Percentiles rank a stretch among this genome's conserved stretches.
phyloP scores from a whole-genome alignment of 2,888 invertebrate species.

The Coenonympha glycerion region DNA sequence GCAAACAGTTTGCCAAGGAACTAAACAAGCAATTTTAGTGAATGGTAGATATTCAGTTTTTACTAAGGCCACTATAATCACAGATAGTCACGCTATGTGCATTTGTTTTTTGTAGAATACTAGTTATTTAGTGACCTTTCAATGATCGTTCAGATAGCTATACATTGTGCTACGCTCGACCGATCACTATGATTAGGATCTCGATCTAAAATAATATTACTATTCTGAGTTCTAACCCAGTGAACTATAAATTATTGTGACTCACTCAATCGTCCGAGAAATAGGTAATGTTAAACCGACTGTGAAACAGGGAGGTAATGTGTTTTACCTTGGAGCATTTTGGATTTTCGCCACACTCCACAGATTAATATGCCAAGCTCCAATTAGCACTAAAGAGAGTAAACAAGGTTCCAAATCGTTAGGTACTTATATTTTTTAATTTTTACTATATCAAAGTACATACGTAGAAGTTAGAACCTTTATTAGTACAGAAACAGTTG shows the following conservation, averaged over 20 bases:
- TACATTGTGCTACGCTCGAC: background rate
- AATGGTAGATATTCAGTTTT: background rate
- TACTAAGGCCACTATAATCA: background rate
- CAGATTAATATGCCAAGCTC: too few species aligned
- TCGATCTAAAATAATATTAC: constrained; percentile 11
- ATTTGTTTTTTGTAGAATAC: background rate
- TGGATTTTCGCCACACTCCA: too few species aligned
- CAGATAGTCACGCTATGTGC: background rate
- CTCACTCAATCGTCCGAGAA: constrained; percentile 11
- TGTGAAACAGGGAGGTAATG: background rate
- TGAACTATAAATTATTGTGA: constrained; percentile 23
- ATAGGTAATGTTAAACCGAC: background rate
- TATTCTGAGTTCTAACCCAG: constrained; percentile 22
- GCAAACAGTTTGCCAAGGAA: background rate
- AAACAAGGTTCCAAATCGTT: too few species aligned
- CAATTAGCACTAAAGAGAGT: too few species aligned
- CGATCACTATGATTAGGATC: constrained; percentile 9
- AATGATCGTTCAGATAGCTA: background rate
- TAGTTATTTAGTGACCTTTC: background rate
- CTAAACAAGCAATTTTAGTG: background rate
- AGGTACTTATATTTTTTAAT: too few species aligned
- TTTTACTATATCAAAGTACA: too few species aligned
- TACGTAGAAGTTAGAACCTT: too few species aligned
- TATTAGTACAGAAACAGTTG: too few species aligned
- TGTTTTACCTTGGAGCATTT: too few species aligned